A percentile compares a stretch with the other conserved stretches of the same genome.
phyloP scores from a whole-genome alignment of 2,888 invertebrate species.

The Baccha elongata region DNA sequence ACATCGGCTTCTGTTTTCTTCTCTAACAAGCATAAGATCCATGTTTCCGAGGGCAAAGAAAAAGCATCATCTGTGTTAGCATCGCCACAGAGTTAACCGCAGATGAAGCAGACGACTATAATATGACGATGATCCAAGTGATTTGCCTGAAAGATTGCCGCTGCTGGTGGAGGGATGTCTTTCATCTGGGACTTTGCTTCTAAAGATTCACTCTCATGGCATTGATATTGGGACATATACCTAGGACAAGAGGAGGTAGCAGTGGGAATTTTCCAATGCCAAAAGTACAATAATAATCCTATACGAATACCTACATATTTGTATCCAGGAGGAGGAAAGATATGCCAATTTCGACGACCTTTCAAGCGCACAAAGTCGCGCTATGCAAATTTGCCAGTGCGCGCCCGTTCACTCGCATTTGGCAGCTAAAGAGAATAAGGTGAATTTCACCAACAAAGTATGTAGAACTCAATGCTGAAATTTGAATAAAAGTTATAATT shows the following conservation, averaged over 20 bases:
- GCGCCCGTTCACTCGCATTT: slow-evolving; percentile 38
- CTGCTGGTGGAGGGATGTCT: slow-evolving; percentile 67
- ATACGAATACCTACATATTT: slow-evolving; percentile 52
- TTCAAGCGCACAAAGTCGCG: slow-evolving; percentile 63
- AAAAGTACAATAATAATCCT: slow-evolving; percentile 62
- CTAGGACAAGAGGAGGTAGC: neutral
- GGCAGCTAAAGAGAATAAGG: slow-evolving; percentile 8
- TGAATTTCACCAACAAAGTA: slow-evolving; percentile 6
- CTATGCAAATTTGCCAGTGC: slow-evolving; percentile 67
- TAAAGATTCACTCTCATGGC: slow-evolving; percentile 57
- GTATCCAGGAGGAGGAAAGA: slow-evolving; percentile 51
- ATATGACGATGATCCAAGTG: slow-evolving; percentile 69
- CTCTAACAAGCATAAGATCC: slow-evolving; percentile 70
- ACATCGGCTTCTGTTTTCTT: slow-evolving; percentile 73
- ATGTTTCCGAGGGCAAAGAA: slow-evolving; percentile 57
- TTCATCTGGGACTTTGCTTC: slow-evolving; percentile 56
- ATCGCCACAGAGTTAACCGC: slow-evolving; percentile 8
- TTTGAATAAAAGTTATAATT: too few species aligned
- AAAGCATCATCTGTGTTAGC: slow-evolving; percentile 32
- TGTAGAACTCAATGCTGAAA: too few species aligned
- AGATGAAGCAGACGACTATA: slow-evolving; percentile 21
- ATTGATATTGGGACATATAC: neutral
- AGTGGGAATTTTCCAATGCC: slow-evolving; percentile 43
- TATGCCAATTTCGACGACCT: slow-evolving; percentile 71
- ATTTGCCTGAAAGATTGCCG: slow-evolving; percentile 72